Evolutionary conservation across 92 coral and sea anemone genomes (phyloP), one percentile per base, ranked within the genome.

Genomic region (Chrysogorgia sp.): DNA sequence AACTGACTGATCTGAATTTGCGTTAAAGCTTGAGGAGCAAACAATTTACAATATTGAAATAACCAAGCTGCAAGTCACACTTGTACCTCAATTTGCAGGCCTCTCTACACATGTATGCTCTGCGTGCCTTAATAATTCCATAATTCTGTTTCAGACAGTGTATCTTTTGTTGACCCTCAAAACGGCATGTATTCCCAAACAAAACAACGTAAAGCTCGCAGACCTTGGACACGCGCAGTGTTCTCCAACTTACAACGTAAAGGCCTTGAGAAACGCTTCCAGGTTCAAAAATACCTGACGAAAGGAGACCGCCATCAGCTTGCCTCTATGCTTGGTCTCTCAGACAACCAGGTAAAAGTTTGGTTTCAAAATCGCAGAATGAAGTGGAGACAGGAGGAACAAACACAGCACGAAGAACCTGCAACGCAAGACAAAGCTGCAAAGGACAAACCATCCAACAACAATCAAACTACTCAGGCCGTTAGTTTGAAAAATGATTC

Each of bases 151-250:
- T 57, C 22, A 49, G 74, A 45, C 20, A 65, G 79, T 1, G 65
- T 72, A 10, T 30, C 79, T 4, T 72, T 5, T n/a, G 48, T 72
- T 0, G 64, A 71, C 63, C 78, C 78, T 22, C 78, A 52, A 55
- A 71, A 2, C 40, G 31, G 47, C 64, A 10, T 71, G 49, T 71
- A 71, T 32, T 52, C 78, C 81, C 97, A 89, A 86, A 80, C 86
- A 13, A 91, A 91, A 64, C 90, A 90, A 84, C 96, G 98, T 50
- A 94, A 91, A 82, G 94, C 98, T 15, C 82, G 98, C 37, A 87
- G 98, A 86, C 98, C 98, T 55, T 94, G 98, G 98, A 94, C 98
- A 1, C 89, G 98, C 57, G 98, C 98, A 10, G 98, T 94, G 41
- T 94, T 94, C 77, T 94, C 98, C 8, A 94, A 94, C 80, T 97